phyloP scores from a whole-genome alignment of 2,113 vertebrate species.

The Nerophis ophidion region DNA sequence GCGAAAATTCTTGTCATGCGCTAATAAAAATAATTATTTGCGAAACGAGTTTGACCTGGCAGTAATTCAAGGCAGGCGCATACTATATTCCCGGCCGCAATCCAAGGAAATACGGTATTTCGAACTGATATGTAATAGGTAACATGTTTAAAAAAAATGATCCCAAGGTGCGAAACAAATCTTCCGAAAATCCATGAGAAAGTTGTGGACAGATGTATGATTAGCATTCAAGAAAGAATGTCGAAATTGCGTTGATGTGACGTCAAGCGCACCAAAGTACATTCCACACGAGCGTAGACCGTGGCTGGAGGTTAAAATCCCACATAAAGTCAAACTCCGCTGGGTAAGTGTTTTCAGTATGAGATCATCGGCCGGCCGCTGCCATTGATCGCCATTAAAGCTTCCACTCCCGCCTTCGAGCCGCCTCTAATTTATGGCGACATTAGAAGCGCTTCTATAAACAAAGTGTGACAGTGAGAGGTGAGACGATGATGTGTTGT shows the following conservation, averaged over 20 bases:
- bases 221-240: not conserved
- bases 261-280: not conserved
- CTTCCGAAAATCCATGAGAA: too few relatives aligned
- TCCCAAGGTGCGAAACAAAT: too few relatives aligned
- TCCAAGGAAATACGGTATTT: too few relatives aligned
- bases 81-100: too few relatives aligned
- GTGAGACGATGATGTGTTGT: constrained; percentile 53
- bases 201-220: too few relatives aligned
- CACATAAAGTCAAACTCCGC: constrained; percentile 15
- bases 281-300: not conserved
- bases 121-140: too few relatives aligned
- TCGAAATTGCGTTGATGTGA: not conserved
- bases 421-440: constrained; percentile 58
- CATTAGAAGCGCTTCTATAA: constrained; percentile 53
- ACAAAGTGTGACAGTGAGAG: constrained; percentile 49
- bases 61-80: too few relatives aligned
- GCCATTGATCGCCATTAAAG: constrained; percentile 66
- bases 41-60: too few relatives aligned
- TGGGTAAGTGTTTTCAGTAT: constrained; percentile 35
- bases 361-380: constrained; percentile 53
- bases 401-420: constrained; percentile 43
- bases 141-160: too few relatives aligned
- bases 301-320: constrained; percentile 7
- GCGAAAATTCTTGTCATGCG: too few relatives aligned
- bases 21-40: too few relatives aligned